Base-by-base conservation (phyloP, 2,797 vertebrate genomes). In the Myotis planiceps region DNA sequence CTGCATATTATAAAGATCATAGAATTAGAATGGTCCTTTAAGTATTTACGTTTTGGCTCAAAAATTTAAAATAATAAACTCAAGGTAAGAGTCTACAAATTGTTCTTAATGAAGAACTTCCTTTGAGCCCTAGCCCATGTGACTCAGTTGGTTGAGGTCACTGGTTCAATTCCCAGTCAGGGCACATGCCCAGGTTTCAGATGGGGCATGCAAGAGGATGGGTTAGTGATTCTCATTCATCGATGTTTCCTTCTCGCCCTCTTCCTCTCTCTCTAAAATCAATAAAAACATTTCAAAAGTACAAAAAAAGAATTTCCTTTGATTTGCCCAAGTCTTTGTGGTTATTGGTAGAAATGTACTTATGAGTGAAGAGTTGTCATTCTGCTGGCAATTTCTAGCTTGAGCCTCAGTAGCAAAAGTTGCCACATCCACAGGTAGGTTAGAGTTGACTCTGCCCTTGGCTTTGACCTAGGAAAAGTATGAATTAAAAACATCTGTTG, bases 1-100 rank as follows among this genome's bases (percentile, higher is more conserved):
- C 37, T 19, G 1, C 10, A 0, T 55, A 85, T 79, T 53, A 12
- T 27, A 47, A 80, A 91, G 68, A 32, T n/a, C 13, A 12, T 14
- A 34, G 76, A 34, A 37, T 60, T 65, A 49, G n/a, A n/a, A 9
- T 39, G 23, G 19, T 55, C 39, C 12, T 18, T 85, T 86, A 63
- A 29, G 34, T 81, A 3, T 18, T 3, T 85, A 9, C 23, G 49
- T 79, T 82, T 55, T 4, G 9, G 55, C 49, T 65, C n/a, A 66
- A 58, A 87, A 47, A 79, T 76, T 93, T 12, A 6, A 93, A 96
- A 37, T 88, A 45, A 42, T 27, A 53, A 92, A 78, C 27, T 21
- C 58, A 53, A 25, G 6, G 25, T 85, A 49, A 27, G 27, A 63
- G 27, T 74, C 32, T 49, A 49, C 18, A 66, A 47, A 12, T 39